Conservation (phyloP, 2,113 vertebrate species). For the Pedionomus torquatus region DNA sequence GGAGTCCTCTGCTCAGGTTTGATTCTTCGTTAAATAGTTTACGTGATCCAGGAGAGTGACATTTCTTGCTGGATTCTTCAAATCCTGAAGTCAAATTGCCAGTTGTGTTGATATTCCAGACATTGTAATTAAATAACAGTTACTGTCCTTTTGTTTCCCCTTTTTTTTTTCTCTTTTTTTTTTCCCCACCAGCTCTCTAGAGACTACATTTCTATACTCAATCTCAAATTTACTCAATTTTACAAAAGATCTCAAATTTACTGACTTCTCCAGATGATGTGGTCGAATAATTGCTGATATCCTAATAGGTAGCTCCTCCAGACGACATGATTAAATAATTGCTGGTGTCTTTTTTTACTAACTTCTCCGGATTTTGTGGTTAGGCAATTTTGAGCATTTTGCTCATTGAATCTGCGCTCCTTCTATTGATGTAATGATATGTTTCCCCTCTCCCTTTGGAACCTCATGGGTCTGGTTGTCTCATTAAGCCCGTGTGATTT, state of each 20-base stretch:
- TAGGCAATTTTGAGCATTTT: not conserved
- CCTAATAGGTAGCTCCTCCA: not conserved
- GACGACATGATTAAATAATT: constrained; percentile 17
- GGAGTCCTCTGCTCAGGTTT: not conserved
- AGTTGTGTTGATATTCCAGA: not conserved
- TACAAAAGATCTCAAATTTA: not conserved
- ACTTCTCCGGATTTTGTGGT: not conserved
- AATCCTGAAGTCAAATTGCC: not conserved
- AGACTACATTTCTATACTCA: not conserved
- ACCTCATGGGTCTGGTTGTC: not conserved
- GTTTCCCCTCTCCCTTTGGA: not conserved
- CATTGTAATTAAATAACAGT: not conserved
- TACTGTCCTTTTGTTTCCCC: not conserved
- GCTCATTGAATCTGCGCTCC: not conserved
- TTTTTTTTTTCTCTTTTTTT: not conserved
- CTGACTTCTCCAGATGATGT: not conserved
- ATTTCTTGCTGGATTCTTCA: not conserved
- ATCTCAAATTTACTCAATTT: not conserved
- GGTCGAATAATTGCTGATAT: constrained; percentile 4
- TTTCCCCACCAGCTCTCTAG: not conserved
- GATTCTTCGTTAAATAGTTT: not conserved
- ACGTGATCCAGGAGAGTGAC: not conserved
- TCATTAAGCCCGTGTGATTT: not conserved
- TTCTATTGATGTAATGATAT: not conserved
- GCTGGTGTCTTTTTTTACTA: not conserved